Evolutionary conservation across 2,888 invertebrate species (phyloP).

Genomic region (Meteorus colon): DNA sequence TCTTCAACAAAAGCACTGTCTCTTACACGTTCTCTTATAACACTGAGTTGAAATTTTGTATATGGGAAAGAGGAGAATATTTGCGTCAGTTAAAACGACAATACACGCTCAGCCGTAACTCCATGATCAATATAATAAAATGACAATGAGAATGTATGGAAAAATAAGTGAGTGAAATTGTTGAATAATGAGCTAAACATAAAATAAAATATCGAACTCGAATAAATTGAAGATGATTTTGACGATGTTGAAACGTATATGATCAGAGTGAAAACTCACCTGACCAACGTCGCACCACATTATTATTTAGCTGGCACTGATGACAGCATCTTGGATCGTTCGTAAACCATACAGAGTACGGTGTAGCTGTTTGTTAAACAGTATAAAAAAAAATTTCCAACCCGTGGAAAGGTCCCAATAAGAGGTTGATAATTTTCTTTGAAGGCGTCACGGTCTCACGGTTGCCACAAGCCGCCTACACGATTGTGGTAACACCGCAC

Average conservation of each 20-base stretch:
- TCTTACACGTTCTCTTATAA: not conserved
- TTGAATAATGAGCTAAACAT: not conserved
- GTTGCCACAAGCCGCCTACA: conserved; percentile 47
- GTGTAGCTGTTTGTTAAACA: conserved; percentile 48
- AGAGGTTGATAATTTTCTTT: conserved; percentile 27
- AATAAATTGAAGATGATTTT: not conserved
- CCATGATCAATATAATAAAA: conserved; percentile 35
- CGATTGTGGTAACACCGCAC: conserved; percentile 54
- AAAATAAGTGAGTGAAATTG: not conserved
- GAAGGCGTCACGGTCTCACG: conserved; percentile 45
- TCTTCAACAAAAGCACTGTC: not conserved
- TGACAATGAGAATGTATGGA: not conserved
- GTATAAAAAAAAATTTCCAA: conserved; percentile 35
- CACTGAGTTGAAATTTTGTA: not conserved
- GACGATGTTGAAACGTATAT: conserved; percentile 9
- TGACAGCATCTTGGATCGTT: conserved; percentile 71
- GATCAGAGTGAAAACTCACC: conserved; percentile 64
- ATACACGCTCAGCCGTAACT: not conserved
- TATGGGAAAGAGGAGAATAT: not conserved
- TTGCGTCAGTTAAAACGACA: not conserved
- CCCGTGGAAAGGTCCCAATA: conserved; percentile 46
- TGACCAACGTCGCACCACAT: conserved; percentile 73
- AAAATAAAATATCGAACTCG: conserved; percentile 8
- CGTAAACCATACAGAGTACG: conserved; percentile 64
- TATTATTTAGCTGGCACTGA: conserved; percentile 71